phyloP scores from a whole-genome alignment of 2,888 invertebrate species.

The Galerucella pusilla region DNA sequence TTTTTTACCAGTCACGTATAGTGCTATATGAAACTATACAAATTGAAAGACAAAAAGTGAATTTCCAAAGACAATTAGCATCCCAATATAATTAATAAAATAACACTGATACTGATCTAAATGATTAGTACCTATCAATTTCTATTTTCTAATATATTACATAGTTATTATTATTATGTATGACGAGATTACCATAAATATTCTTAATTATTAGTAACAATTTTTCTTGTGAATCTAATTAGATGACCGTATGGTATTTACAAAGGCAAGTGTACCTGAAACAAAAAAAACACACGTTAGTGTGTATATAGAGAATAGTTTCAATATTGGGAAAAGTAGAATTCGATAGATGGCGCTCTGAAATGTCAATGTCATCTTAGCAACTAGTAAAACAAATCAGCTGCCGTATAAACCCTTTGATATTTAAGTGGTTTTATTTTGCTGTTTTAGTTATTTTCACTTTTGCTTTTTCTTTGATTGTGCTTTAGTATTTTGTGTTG shows the following conservation, averaged over 20 bases:
- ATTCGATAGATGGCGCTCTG: too few relatives aligned
- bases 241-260: slow-evolving; percentile 40
- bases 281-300: slow-evolving; percentile 21
- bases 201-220: slow-evolving; percentile 19
- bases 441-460: too few relatives aligned
- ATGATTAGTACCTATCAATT: slow-evolving; percentile 35
- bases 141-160: slow-evolving; percentile 32
- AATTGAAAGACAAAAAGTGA: slow-evolving; percentile 45
- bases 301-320: neutral
- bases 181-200: slow-evolving; percentile 30
- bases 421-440: too few relatives aligned
- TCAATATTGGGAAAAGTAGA: too few relatives aligned
- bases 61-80: slow-evolving; percentile 30
- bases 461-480: too few relatives aligned
- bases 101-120: slow-evolving; percentile 34
- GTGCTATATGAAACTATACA: slow-evolving; percentile 30
- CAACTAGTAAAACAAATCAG: too few relatives aligned
- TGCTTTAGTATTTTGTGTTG: too few relatives aligned
- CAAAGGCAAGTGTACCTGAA: slow-evolving; percentile 48
- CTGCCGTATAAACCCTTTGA: too few relatives aligned
- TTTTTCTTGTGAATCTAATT: slow-evolving; percentile 23
- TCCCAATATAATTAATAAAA: slow-evolving; percentile 28
- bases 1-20: neutral
- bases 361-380: too few relatives aligned
- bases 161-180: slow-evolving; percentile 15